Conservation (phyloP, 2,888 invertebrate genomes). For the Parapristionchus giblindavisi region DNA sequence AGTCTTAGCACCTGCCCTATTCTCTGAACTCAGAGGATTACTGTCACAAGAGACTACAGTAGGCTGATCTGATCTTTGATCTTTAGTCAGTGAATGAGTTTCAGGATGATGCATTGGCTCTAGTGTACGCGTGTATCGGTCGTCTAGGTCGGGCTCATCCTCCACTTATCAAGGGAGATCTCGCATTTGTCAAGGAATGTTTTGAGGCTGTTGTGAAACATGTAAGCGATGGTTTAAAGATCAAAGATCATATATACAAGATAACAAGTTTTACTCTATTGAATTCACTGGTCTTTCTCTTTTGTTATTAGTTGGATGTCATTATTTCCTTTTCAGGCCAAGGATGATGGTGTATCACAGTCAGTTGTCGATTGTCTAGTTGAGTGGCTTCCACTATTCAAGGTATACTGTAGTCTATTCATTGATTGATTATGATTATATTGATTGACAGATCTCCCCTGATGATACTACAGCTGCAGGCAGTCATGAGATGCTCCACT, state of each 20-base stretch:
- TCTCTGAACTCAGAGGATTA: conserved; percentile 37
- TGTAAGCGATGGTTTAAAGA: background rate
- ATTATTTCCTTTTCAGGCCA: background rate
- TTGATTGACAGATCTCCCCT: no score
- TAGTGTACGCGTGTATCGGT: conserved; percentile 48
- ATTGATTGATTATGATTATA: background rate
- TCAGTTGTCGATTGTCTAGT: conserved; percentile 52
- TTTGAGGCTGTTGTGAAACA: conserved; percentile 34
- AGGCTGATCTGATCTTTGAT: background rate
- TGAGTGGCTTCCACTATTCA: conserved; percentile 50
- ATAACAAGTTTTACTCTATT: background rate
- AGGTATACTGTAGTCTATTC: no score
- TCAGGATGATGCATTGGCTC: conserved; percentile 36
- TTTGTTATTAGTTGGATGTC: background rate
- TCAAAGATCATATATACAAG: background rate
- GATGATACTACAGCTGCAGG: conserved; percentile 12
- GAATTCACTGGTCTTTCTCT: background rate
- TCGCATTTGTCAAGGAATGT: conserved; percentile 40
- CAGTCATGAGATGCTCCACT: conserved; percentile 38
- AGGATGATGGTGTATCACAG: conserved; percentile 46
- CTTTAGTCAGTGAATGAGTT: background rate
- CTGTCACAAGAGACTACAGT: background rate
- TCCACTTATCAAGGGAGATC: conserved; percentile 42
- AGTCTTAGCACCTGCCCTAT: conserved; percentile 41
- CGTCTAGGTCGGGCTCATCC: conserved; percentile 45